Base-by-base conservation (phyloP, 2,888 invertebrate species). In the Drosophila percnosoma region DNA sequence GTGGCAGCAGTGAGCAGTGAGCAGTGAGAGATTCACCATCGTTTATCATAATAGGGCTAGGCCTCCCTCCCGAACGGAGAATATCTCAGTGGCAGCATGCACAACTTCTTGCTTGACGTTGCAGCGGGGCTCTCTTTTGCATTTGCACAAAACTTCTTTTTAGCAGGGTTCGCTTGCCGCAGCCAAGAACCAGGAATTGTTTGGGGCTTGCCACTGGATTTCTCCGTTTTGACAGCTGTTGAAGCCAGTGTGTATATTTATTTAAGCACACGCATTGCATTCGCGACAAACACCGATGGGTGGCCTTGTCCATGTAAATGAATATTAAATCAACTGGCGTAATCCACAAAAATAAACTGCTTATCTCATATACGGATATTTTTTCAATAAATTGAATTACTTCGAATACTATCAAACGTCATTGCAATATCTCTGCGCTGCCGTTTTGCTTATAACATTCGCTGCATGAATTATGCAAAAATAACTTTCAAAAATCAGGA, bases 401-500 rank as follows among this genome's bases (percentile, higher is more conserved):
- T 45, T 45, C 15, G 8, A 45, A 15, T 45, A 45, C 7, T 8
- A 24, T 45, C 45, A 45, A 45, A 24, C 45, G 15, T 45, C 15
- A 2, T 45, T 24, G 45, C 8, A 15, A 42, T 21, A 42, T 11
- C 2, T 42, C 21, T 6, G 21, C 21, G 11, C 42, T 42, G 42
- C 5, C 45, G 45, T 1, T 45, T 21, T 42, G 42, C 21, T 42
- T 21, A 15, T 15, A 24, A 4, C 15, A 24, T 24, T 24, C 15
- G 8, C 24, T 45, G 24, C 45, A 45, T 45, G 15, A 45, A 24
- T 24, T 45, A 24, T 8, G 24, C 45, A 45, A 24, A 45, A 45
- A 15, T 45, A 3, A 24, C 15, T 45, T 0, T 0, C 0, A 31
- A 4, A 2, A 45, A 15, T 24, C 0, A 8, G 2, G 0, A 4